A percentile compares a stretch with the other conserved stretches of the same genome.
Conservation (phyloP, 2,888 invertebrate genomes). For the Drosophila nr. fundita region DNA sequence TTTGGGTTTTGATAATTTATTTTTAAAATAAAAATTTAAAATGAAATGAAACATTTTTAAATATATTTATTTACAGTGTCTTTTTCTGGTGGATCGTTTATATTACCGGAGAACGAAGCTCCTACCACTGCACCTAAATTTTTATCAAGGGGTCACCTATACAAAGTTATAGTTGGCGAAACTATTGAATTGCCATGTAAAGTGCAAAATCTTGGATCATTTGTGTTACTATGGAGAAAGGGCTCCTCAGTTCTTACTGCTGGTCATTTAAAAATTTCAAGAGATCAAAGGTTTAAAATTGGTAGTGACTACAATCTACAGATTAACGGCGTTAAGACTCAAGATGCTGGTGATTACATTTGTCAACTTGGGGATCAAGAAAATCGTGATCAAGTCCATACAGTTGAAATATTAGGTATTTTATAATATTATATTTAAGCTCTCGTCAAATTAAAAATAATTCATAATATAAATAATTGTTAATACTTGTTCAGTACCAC, state of each 20-base stretch:
- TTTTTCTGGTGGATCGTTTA: slow-evolving; percentile 71
- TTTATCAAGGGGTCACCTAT: slow-evolving; percentile 90
- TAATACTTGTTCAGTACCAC: slow-evolving; percentile 86
- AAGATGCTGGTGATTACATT: slow-evolving; percentile 90
- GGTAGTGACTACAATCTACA: slow-evolving; percentile 90
- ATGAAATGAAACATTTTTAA: background rate
- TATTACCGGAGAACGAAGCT: slow-evolving; percentile 73
- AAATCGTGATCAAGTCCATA: slow-evolving; percentile 89
- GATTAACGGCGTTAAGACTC: slow-evolving; percentile 89
- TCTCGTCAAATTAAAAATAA: background rate
- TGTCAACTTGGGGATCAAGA: slow-evolving; percentile 91
- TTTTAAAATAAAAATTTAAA: background rate
- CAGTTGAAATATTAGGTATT: slow-evolving; percentile 88
- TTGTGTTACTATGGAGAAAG: slow-evolving; percentile 89
- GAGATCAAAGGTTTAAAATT: slow-evolving; percentile 88
- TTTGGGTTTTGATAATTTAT: background rate
- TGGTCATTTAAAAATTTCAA: slow-evolving; percentile 89
- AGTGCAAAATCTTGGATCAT: slow-evolving; percentile 90
- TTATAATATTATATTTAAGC: background rate
- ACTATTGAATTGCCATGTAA: slow-evolving; percentile 91
- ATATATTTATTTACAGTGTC: slow-evolving; percentile 30
- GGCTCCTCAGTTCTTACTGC: slow-evolving; percentile 90
- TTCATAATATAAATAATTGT: background rate
- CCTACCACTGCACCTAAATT: slow-evolving; percentile 88
- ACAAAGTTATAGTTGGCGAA: slow-evolving; percentile 91